Evolutionary conservation across 2,797 vertebrate genomes (phyloP), one percentile per base, ranked within the genome.

Genomic region (Fundulus diaphanus): DNA sequence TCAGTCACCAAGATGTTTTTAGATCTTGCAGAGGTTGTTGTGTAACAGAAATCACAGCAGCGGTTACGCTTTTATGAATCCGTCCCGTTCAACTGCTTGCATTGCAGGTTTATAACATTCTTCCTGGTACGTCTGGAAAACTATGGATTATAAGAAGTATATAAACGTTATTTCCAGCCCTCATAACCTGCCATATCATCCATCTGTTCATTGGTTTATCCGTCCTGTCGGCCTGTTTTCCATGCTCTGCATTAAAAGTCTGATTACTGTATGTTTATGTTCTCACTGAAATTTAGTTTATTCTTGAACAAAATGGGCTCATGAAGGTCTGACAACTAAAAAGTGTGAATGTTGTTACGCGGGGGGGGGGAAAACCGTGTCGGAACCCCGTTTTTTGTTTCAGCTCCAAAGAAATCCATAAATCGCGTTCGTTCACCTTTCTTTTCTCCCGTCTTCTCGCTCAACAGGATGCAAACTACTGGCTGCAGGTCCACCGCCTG

Each of bases 401-500:
- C 16, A 49, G 59, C 15, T 40, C 9, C 15, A 67, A 67, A 27
- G 6, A 44, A 66, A 42, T 27, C 1, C 15, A 8, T 27, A 16
- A 3, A 40, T n/a, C 40, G 35, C 5, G 22, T 44, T 67, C 22
- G 18, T 44, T 42, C 63, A 67, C 24, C 13, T 4, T 24, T 6
- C 12, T 63, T 20, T 13, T 20, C 3, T 33, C 3, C 16, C 37
- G 16, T 63, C 0, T 11, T 3, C 11, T n/a, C 37, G 12, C 61
- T 56, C 57, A 70, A n/a, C 84, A 94, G 93, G 93, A 94, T 54
- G 80, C 90, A 0, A 80, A 85, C 83, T 99, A 99, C 83, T 99
- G 98, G 98, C 95, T 99, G 88, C 97, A 98, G 88, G 98, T 99
- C 0, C 97, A 99, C 87, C 95, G 97, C 0, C 69, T 99, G 85